Evolutionary conservation across 2,113 vertebrate genomes (phyloP).

Genomic region (Cheirogaleus medius): DNA sequence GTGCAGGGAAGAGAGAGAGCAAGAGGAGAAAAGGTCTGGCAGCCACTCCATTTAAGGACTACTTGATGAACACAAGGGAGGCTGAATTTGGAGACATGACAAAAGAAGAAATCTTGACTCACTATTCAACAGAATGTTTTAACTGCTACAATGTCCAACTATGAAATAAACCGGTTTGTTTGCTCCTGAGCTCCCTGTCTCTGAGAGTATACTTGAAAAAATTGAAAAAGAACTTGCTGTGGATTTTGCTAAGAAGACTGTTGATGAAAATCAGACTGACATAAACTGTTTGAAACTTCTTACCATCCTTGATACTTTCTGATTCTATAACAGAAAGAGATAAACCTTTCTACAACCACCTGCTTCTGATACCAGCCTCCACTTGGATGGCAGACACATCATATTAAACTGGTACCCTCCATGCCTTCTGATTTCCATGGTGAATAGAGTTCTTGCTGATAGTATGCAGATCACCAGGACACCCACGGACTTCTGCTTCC

Average conservation of each 20-base stretch:
- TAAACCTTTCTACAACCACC: neutral
- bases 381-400: fast-evolving
- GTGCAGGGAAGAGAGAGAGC: neutral
- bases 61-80: neutral
- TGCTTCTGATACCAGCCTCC: neutral
- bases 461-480: neutral
- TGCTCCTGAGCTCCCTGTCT: neutral
- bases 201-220: neutral
- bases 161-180: neutral
- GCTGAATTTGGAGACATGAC: neutral
- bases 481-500: neutral
- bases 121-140: neutral
- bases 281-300: neutral
- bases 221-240: neutral
- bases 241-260: neutral
- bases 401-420: neutral
- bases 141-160: neutral
- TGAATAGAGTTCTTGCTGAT: neutral
- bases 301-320: neutral
- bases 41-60: neutral
- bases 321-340: neutral
- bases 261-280: neutral
- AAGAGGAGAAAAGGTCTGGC: neutral
- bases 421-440: neutral
- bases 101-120: neutral